Evolutionary conservation across 2,888 invertebrate species (phyloP).

Genomic region (Mycogona germanica): DNA sequence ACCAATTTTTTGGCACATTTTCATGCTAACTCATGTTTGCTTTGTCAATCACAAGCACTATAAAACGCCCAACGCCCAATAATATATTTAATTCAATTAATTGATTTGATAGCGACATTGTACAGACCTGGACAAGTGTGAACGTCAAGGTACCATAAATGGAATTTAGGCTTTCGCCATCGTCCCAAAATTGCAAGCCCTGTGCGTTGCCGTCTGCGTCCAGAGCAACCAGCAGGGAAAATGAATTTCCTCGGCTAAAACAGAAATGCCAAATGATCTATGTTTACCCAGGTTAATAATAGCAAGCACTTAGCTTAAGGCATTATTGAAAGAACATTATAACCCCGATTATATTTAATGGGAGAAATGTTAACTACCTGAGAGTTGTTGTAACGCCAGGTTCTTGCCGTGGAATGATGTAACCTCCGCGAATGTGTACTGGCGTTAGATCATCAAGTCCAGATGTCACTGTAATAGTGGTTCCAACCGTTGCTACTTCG

Average conservation of each 20-base stretch:
- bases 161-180: constrained; percentile 28
- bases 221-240: constrained; percentile 28
- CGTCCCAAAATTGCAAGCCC: constrained; percentile 29
- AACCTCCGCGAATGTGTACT: constrained; percentile 28
- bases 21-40: no score
- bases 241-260: constrained; percentile 23
- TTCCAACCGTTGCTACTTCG: constrained; percentile 15
- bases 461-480: constrained; percentile 13
- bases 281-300: not conserved
- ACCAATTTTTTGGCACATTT: no score
- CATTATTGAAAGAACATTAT: no score
- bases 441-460: constrained; percentile 24
- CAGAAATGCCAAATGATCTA: not conserved
- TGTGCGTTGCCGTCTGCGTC: constrained; percentile 23
- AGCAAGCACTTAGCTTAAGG: no score
- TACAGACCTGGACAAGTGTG: no score
- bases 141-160: no score
- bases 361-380: constrained; percentile 23
- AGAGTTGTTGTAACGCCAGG: constrained; percentile 25
- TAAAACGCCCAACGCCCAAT: no score
- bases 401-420: constrained; percentile 27
- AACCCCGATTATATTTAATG: no score
- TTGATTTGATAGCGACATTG: no score
- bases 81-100: no score
- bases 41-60: no score